These are phyloP conservation scores for Pyxicephalus adspersus DNA, from an alignment of 2,113 vertebrate genomes.

Conservation along the genomic window DNA sequence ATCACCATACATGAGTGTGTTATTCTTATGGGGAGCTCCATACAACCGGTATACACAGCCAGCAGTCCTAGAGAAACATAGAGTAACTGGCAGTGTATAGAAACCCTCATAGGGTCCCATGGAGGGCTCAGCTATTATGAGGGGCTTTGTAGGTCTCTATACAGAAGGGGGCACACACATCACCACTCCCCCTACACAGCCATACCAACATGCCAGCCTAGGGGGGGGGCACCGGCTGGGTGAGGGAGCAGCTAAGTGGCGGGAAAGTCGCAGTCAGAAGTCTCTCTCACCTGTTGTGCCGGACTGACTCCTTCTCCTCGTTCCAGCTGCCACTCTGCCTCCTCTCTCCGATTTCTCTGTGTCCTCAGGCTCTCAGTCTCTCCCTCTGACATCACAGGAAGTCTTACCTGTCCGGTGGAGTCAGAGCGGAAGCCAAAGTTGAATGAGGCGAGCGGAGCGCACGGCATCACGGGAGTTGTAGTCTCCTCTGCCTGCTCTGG, in stretches of 20 bases:
- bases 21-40: too few species aligned
- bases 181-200: background rate
- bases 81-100: too few species aligned
- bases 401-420: constrained; percentile 33
- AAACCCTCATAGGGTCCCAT: too few species aligned
- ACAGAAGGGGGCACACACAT: too few species aligned
- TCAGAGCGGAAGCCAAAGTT: background rate
- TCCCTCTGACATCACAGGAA: constrained; percentile 52
- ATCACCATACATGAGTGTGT: too few species aligned
- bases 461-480: constrained; percentile 35
- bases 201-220: background rate
- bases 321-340: background rate
- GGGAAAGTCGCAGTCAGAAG: background rate
- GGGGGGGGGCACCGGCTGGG: too few species aligned
- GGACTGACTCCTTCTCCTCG: background rate
- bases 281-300: background rate
- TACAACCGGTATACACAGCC: too few species aligned
- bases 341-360: background rate
- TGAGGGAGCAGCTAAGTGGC: background rate
- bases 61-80: too few species aligned
- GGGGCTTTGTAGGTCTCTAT: too few species aligned
- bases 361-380: constrained; percentile 26
- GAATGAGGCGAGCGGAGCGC: constrained; percentile 7
- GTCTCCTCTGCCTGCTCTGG: background rate
- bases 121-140: too few species aligned